These are phyloP conservation scores for Batillaria attramentaria DNA, from an alignment of 1,140 invertebrate genomes.

Conservation along the genomic window DNA sequence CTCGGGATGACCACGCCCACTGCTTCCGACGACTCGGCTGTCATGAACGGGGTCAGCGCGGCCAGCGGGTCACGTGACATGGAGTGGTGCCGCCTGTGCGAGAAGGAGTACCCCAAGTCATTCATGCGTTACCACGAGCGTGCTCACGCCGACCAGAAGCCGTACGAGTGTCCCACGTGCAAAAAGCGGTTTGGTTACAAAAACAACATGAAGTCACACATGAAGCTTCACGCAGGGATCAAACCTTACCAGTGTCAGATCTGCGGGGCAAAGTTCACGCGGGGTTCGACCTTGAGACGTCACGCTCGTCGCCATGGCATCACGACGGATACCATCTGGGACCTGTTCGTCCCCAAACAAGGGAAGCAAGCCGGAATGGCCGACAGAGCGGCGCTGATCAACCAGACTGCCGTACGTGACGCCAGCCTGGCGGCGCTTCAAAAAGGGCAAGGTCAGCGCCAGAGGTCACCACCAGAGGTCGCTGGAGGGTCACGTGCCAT, in stretches of 20 bases:
- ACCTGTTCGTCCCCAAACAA: conserved; percentile 48
- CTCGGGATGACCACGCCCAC: conserved; percentile 23
- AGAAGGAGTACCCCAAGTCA: conserved; percentile 60
- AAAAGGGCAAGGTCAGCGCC: conserved; percentile 11
- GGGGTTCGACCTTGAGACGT: conserved; percentile 61
- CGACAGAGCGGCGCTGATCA: neutral
- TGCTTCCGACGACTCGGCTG: conserved; percentile 26
- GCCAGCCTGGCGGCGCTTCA: neutral
- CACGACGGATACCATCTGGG: conserved; percentile 59
- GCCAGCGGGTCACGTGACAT: conserved; percentile 39
- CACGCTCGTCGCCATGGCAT: conserved; percentile 66
- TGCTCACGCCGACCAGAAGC: conserved; percentile 73
- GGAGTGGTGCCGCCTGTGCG: conserved; percentile 63
- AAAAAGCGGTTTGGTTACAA: conserved; percentile 77
- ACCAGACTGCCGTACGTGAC: neutral
- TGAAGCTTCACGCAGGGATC: conserved; percentile 74
- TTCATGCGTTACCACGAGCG: conserved; percentile 72
- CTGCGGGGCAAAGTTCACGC: conserved; percentile 72
- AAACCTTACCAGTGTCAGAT: conserved; percentile 76
- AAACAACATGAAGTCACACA: conserved; percentile 75
- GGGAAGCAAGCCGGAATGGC: neutral
- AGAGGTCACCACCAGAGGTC: neutral
- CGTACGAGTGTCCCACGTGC: conserved; percentile 77
- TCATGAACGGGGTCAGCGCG: neutral
- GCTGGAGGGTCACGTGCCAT: conserved; percentile 17